phyloP scores from a whole-genome alignment of 2,797 vertebrate genomes.

The Sebastes taczanowskii region DNA sequence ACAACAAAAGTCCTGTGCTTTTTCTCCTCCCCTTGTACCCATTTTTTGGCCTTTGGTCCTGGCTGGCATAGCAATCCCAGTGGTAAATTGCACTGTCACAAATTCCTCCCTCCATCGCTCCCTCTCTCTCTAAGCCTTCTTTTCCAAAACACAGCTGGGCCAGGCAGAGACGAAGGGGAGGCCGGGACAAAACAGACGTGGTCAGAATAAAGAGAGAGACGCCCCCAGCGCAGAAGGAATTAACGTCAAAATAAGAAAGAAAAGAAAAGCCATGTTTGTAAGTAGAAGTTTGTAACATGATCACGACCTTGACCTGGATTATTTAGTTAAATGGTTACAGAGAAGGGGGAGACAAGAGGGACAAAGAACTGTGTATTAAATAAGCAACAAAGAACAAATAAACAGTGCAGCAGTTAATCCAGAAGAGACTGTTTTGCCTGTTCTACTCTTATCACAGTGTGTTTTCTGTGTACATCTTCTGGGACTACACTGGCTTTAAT shows the following conservation, averaged over 20 bases:
- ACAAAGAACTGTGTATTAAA: not conserved
- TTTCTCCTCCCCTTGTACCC: constrained; percentile 18
- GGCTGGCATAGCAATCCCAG: constrained; percentile 53
- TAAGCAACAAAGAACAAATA: not conserved
- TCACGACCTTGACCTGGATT: not conserved
- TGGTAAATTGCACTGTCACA: constrained; percentile 63
- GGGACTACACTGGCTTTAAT: not conserved
- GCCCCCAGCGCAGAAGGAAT: not conserved
- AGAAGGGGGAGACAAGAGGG: not conserved
- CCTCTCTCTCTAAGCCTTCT: constrained; percentile 15
- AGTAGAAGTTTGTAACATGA: not conserved
- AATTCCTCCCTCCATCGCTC: constrained; percentile 31
- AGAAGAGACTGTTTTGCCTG: not conserved
- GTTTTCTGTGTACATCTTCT: not conserved
- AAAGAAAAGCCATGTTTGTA: not conserved
- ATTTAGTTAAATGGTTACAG: not conserved
- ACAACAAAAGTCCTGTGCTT: constrained; percentile 38
- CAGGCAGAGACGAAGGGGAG: not conserved
- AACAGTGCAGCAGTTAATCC: not conserved
- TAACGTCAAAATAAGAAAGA: not conserved
- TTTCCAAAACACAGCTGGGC: constrained; percentile 58
- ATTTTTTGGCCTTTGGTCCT: constrained; percentile 46
- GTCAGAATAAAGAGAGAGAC: constrained; percentile 41
- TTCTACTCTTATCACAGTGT: not conserved
- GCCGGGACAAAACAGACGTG: constrained; percentile 21